These are phyloP conservation scores for Okapia johnstoni DNA, from an alignment of 2,113 vertebrate genomes.

Conservation along the genomic window DNA sequence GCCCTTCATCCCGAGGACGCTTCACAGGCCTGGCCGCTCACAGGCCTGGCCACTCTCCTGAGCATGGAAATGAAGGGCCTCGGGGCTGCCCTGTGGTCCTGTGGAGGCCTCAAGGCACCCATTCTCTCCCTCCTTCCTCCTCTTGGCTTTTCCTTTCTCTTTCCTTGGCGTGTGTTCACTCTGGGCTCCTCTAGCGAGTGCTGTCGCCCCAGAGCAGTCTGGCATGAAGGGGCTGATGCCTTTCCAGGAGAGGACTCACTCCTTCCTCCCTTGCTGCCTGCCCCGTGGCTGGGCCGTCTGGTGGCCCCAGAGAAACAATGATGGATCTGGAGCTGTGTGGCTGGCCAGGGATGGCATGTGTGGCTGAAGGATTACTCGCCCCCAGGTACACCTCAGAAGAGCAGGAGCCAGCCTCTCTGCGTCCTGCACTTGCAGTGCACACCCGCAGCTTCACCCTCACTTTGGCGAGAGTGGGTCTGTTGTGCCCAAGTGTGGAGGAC, in stretches of 20 bases:
- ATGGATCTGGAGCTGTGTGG: neutral
- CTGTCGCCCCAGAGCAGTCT: neutral
- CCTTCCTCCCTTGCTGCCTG: neutral
- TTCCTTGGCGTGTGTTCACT: neutral
- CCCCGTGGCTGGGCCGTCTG: conserved; percentile 14
- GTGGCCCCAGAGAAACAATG: neutral
- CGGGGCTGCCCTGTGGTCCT: neutral
- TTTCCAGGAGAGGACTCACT: conserved; percentile 27
- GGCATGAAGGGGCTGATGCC: neutral
- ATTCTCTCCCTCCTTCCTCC: too few relatives aligned
- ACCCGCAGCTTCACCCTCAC: neutral
- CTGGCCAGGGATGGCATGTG: neutral
- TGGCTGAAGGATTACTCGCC: neutral
- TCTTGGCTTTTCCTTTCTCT: neutral
- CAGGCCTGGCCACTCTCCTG: neutral
- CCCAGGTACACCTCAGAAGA: neutral
- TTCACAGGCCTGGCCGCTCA: neutral
- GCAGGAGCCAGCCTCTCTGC: neutral
- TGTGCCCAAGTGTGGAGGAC: neutral
- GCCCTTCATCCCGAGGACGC: neutral
- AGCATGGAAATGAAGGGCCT: neutral
- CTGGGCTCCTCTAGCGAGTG: neutral
- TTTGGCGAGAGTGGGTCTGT: neutral
- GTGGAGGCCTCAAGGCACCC: neutral
- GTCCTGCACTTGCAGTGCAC: accelerated